These are phyloP conservation scores for Tyria jacobaeae DNA, from an alignment of 2,888 invertebrate species.

Conservation along the genomic window DNA sequence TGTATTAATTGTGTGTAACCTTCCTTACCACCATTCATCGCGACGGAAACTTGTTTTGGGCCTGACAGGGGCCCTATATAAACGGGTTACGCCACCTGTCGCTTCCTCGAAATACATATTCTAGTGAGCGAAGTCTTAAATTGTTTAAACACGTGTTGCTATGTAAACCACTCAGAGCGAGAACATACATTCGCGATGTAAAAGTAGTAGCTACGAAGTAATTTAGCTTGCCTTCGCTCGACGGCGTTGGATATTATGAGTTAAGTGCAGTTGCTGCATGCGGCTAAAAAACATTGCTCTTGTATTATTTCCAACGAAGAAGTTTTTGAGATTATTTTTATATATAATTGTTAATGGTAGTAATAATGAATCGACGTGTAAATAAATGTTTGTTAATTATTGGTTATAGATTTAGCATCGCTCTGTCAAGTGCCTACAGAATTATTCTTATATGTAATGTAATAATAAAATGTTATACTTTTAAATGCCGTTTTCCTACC, in stretches of 20 bases:
- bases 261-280: background rate
- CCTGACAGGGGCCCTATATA: too few relatives aligned
- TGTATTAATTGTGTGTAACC: too few relatives aligned
- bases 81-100: too few relatives aligned
- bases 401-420: conserved; percentile 33
- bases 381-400: conserved; percentile 38
- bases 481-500: conserved; percentile 16
- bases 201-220: background rate
- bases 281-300: background rate
- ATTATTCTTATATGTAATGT: conserved; percentile 47
- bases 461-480: conserved; percentile 53
- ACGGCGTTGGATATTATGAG: background rate
- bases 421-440: conserved; percentile 52
- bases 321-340: conserved; percentile 18
- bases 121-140: background rate
- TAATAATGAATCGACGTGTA: conserved; percentile 4
- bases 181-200: background rate
- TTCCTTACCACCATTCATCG: too few relatives aligned
- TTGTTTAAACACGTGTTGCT: background rate
- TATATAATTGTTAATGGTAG: conserved; percentile 14
- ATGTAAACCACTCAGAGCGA: too few relatives aligned
- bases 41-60: too few relatives aligned
- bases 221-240: background rate
- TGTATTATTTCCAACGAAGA: conserved; percentile 16
- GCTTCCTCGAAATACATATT: background rate